These are phyloP conservation scores for Ambastaia sidthimunki DNA, from an alignment of 2,797 vertebrate species.

Conservation along the genomic window DNA sequence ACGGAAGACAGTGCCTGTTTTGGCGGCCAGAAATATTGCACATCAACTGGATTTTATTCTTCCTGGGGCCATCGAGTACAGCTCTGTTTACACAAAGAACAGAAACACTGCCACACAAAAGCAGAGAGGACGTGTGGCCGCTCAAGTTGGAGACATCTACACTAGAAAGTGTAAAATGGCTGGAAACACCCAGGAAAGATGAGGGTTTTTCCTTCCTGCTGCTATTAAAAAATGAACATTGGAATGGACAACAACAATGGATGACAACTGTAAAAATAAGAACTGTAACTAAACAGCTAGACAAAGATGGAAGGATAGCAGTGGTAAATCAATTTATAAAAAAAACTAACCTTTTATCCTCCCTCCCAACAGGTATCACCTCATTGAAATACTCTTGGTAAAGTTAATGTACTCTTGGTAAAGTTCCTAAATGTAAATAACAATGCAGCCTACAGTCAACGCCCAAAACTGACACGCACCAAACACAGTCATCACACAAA, in stretches of 20 bases:
- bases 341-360: too few relatives aligned
- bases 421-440: too few relatives aligned
- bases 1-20: slow-evolving; percentile 50
- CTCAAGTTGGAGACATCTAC: slow-evolving; percentile 13
- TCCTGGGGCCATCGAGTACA: slow-evolving; percentile 39
- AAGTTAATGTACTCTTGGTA: too few relatives aligned
- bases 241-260: too few relatives aligned
- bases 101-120: slow-evolving; percentile 31
- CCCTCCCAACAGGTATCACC: too few relatives aligned
- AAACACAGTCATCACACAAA: not conserved
- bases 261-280: too few relatives aligned
- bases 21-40: slow-evolving; percentile 40
- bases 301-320: not conserved
- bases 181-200: slow-evolving; percentile 3
- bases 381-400: too few relatives aligned
- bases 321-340: too few relatives aligned
- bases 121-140: slow-evolving; percentile 10
- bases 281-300: not conserved
- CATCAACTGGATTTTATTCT: slow-evolving; percentile 45
- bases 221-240: not conserved
- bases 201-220: not conserved
- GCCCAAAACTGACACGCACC: not conserved
- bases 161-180: slow-evolving; percentile 20
- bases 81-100: slow-evolving; percentile 36
- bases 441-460: not conserved